These are phyloP conservation scores for Cactoblastis cactorum DNA, from an alignment of 2,888 invertebrate species.

Conservation along the genomic window DNA sequence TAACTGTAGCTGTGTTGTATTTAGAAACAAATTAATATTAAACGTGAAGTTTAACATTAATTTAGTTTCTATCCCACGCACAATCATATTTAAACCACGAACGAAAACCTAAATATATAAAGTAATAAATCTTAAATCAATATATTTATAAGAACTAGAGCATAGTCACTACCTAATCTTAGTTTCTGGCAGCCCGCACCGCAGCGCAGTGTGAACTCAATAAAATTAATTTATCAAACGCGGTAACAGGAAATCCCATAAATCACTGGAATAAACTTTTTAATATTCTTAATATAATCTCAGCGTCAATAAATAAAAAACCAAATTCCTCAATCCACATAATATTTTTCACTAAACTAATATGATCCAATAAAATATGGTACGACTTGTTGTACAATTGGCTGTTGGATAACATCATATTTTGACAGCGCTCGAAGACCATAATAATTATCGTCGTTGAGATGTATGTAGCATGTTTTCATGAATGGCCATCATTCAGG, in stretches of 20 bases:
- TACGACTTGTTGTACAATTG: not conserved
- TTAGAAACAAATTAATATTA: too few species aligned
- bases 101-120: not conserved
- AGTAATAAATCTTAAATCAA: not conserved
- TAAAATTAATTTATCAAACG: not conserved
- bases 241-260: not conserved
- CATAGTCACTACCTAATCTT: not conserved
- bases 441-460: not conserved
- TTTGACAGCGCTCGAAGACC: conserved; percentile 7
- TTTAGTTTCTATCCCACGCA: too few species aligned
- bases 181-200: not conserved
- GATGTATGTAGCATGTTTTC: not conserved
- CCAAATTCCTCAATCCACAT: not conserved
- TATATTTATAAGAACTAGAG: not conserved
- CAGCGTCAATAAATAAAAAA: not conserved
- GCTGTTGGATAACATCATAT: conserved; percentile 5
- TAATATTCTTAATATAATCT: not conserved
- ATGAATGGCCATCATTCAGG: conserved; percentile 1
- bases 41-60: too few species aligned
- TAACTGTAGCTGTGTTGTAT: too few species aligned
- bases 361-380: not conserved
- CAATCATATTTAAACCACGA: too few species aligned
- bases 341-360: not conserved
- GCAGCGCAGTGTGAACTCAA: not conserved
- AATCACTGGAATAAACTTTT: not conserved